These are phyloP conservation scores for Caenorhabditis sp. DNA, from an alignment of 2,888 invertebrate species.

Conservation along the genomic window DNA sequence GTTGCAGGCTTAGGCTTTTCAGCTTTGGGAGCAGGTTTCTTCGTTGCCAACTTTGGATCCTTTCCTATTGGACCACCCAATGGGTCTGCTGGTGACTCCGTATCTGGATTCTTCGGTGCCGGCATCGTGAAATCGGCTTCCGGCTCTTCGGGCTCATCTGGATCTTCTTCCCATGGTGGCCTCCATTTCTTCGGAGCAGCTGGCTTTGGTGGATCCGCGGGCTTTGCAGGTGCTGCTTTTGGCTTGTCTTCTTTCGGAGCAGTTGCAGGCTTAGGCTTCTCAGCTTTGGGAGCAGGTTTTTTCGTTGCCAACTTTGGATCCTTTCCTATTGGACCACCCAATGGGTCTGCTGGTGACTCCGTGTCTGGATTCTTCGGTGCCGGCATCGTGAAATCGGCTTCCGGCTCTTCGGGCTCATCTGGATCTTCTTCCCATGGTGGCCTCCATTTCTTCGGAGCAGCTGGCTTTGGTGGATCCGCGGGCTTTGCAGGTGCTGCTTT, in stretches of 20 bases:
- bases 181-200: slow-evolving; percentile 32
- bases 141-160: slow-evolving; percentile 53
- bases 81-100: slow-evolving; percentile 45
- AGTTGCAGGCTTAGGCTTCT: slow-evolving; percentile 30
- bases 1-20: too few relatives aligned
- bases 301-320: slow-evolving; percentile 49
- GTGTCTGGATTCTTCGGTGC: slow-evolving; percentile 35
- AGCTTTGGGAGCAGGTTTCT: slow-evolving; percentile 11
- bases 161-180: slow-evolving; percentile 50
- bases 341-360: slow-evolving; percentile 59
- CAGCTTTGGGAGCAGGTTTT: slow-evolving; percentile 16
- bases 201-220: slow-evolving; percentile 15
- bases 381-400: slow-evolving; percentile 46
- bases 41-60: slow-evolving; percentile 47
- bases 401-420: slow-evolving; percentile 32
- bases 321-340: slow-evolving; percentile 51
- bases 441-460: slow-evolving; percentile 49
- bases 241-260: slow-evolving; percentile 7
- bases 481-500: slow-evolving; percentile 11
- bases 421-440: slow-evolving; percentile 57
- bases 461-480: slow-evolving; percentile 37
- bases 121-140: slow-evolving; percentile 59
- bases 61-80: slow-evolving; percentile 31
- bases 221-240: neutral
- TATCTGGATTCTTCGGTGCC: slow-evolving; percentile 48